These are phyloP conservation scores for Sorex araneus DNA, from an alignment of 2,113 vertebrate species.

Conservation along the genomic window DNA sequence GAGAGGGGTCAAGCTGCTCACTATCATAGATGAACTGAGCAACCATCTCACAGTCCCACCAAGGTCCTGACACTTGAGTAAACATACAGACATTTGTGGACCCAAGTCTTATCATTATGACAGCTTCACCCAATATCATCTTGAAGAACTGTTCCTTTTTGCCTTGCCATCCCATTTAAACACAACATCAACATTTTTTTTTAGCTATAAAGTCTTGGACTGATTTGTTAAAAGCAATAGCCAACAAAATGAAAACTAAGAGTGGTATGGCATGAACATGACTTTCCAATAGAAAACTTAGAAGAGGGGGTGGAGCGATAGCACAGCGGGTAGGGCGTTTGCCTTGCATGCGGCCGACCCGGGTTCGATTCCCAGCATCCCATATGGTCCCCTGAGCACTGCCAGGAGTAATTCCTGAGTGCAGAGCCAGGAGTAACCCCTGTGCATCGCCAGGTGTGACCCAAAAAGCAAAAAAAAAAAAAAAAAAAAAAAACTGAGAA, in stretches of 20 bases:
- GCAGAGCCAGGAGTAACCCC: too few relatives aligned
- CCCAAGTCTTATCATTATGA: neutral
- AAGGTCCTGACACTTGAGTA: neutral
- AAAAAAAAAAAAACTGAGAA: constrained; percentile 59
- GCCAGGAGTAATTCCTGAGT: too few relatives aligned
- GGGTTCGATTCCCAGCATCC: too few relatives aligned
- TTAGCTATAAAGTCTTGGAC: neutral
- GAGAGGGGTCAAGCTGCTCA: neutral
- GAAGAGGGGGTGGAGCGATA: too few relatives aligned
- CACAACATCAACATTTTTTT: neutral
- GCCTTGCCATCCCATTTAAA: neutral
- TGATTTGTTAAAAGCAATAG: constrained; percentile 26
- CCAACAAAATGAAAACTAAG: constrained; percentile 34
- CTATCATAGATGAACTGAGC: neutral
- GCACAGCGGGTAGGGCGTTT: too few relatives aligned
- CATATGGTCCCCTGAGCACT: too few relatives aligned
- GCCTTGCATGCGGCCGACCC: too few relatives aligned
- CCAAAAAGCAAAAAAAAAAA: too few relatives aligned
- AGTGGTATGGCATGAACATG: neutral
- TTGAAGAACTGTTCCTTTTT: neutral
- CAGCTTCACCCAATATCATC: neutral
- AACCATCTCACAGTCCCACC: neutral
- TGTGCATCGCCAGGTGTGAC: too few relatives aligned
- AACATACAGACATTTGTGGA: neutral
- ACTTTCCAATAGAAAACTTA: constrained; percentile 44